Evolutionary conservation across 2,797 vertebrate genomes (phyloP).

Genomic region (Anisognathus igniventris): DNA sequence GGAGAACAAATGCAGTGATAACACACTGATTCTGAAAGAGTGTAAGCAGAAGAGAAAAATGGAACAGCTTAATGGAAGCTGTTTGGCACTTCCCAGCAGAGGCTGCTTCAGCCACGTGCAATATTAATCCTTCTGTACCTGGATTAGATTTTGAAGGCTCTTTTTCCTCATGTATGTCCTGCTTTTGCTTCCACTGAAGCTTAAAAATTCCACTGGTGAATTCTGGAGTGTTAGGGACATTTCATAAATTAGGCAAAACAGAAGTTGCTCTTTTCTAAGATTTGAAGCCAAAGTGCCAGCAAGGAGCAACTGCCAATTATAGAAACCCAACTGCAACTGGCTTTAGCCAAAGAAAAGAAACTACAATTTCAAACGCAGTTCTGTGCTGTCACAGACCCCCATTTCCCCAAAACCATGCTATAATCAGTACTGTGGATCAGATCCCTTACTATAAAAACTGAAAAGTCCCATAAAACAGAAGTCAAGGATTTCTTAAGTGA

Average conservation of each 20-base stretch:
- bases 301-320: neutral
- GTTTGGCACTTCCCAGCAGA: neutral
- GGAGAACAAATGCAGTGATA: neutral
- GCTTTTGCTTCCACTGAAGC: neutral
- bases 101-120: neutral
- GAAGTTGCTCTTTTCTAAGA: neutral
- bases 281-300: neutral
- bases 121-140: neutral
- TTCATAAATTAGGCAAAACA: neutral
- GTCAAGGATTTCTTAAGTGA: neutral
- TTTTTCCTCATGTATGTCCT: neutral
- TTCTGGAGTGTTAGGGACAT: neutral
- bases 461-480: neutral
- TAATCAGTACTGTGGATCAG: neutral
- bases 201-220: neutral
- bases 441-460: neutral
- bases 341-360: neutral
- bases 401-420: neutral
- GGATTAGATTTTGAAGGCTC: neutral
- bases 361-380: neutral
- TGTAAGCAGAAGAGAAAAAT: neutral
- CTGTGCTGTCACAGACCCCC: neutral
- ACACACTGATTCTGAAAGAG: neutral
- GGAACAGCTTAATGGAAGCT: neutral
- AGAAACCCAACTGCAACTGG: conserved; percentile 9